Percentiles rank a stretch among this genome's conserved stretches.
phyloP scores from a whole-genome alignment of 2,797 vertebrate genomes.

The Ctenopoma kingsleyae region DNA sequence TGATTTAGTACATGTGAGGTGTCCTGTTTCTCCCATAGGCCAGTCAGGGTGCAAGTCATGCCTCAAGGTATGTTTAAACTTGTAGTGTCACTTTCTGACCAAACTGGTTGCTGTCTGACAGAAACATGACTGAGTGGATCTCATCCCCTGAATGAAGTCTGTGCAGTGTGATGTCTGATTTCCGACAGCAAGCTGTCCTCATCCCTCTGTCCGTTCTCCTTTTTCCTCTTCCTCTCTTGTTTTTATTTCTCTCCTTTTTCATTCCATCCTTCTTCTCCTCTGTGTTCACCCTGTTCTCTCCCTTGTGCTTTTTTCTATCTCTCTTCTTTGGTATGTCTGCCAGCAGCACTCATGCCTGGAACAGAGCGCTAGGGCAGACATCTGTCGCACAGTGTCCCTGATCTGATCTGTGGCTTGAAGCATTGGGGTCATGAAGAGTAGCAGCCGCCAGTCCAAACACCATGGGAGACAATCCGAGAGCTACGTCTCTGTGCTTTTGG shows the following conservation, averaged over 20 bases:
- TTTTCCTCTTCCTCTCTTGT: conserved; percentile 4
- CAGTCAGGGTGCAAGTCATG: conserved; percentile 58
- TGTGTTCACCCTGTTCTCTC: conserved; percentile 21
- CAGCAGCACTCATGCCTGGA: conserved; percentile 78
- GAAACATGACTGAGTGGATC: conserved; percentile 76
- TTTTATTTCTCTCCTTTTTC: conserved; percentile 19
- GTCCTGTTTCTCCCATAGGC: conserved; percentile 38
- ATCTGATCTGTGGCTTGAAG: conserved; percentile 79
- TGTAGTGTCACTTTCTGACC: conserved; percentile 68
- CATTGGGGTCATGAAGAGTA: conserved; percentile 75
- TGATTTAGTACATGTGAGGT: conserved; percentile 35
- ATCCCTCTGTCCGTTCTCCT: background rate
- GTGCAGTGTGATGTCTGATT: conserved; percentile 42
- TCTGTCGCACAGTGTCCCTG: conserved; percentile 80
- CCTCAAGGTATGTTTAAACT: conserved; percentile 68
- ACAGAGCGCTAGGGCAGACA: conserved; percentile 76
- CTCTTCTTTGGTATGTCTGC: conserved; percentile 63
- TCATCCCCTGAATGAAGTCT: conserved; percentile 55
- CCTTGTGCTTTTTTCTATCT: background rate
- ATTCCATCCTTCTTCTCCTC: conserved; percentile 34
- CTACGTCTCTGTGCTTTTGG: conserved; percentile 34
- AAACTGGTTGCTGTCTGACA: conserved; percentile 73
- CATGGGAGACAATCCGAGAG: conserved; percentile 45
- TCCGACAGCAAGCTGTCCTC: conserved; percentile 27
- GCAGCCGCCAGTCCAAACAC: conserved; percentile 64